Percentiles rank a stretch among this genome's conserved stretches.
Evolutionary conservation across 37 sponge, comb jelly and placozoan genomes (phyloP).

Genomic region (Hexactinellida sp.): DNA sequence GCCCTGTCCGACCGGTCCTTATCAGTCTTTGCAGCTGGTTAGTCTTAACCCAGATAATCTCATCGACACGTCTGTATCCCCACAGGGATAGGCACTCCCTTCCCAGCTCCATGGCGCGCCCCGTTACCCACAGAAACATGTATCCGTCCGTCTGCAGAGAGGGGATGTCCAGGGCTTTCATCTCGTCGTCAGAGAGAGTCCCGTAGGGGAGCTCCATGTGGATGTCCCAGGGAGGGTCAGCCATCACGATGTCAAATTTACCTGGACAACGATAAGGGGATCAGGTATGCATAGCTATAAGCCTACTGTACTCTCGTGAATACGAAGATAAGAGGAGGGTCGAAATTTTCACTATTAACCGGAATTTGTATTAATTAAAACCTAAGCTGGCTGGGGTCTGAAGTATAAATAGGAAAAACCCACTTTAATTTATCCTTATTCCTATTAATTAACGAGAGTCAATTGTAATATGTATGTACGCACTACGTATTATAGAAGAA

Average conservation of each 20-base stretch:
- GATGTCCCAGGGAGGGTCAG: constrained; percentile 98
- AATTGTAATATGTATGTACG: no score
- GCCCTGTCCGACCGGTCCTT: constrained; percentile 87
- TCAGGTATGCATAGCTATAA: background rate
- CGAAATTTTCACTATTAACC: no score
- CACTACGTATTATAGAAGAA: no score
- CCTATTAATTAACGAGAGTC: no score
- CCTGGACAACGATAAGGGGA: constrained; percentile 14
- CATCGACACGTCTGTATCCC: constrained; percentile 85
- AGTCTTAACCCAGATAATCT: constrained; percentile 91
- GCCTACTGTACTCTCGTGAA: no score
- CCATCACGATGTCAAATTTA: constrained; percentile 95
- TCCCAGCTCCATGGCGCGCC: constrained; percentile 91
- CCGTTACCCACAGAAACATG: constrained; percentile 97
- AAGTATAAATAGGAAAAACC: no score
- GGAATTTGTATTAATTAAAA: background rate
- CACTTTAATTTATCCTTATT: no score
- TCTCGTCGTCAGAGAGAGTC: constrained; percentile 93
- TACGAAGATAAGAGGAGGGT: no score
- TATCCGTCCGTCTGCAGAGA: constrained; percentile 79
- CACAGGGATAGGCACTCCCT: constrained; percentile 78
- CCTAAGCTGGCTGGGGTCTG: no score
- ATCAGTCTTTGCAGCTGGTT: constrained; percentile 93
- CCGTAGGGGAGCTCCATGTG: constrained; percentile 98
- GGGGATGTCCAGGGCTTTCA: constrained; percentile 74